phyloP scores from a whole-genome alignment of 2,888 invertebrate species.

The Selenia dentaria region DNA sequence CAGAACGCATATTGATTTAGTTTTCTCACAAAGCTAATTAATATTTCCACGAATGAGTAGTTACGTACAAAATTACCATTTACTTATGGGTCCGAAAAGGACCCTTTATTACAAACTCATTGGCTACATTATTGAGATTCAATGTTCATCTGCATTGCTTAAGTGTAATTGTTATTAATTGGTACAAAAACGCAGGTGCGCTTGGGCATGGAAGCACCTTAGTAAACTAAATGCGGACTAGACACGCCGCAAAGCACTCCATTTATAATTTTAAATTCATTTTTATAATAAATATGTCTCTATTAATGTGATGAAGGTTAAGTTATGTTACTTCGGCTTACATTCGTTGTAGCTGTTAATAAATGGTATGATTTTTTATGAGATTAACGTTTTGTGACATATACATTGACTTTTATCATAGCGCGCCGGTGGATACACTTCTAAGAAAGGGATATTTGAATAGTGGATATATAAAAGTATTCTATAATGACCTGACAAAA shows the following conservation, averaged over 20 bases:
- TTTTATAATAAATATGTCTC: conserved; percentile 5
- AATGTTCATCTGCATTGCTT: conserved; percentile 32
- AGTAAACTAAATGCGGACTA: conserved; percentile 6
- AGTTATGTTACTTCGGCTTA: neutral
- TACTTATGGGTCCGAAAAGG: conserved; percentile 24
- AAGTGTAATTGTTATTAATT: conserved; percentile 55
- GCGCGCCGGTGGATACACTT: too few species aligned
- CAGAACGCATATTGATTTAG: neutral
- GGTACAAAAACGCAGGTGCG: conserved; percentile 46
- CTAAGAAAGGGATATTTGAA: too few species aligned
- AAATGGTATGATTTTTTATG: too few species aligned
- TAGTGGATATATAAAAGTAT: too few species aligned
- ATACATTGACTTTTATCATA: too few species aligned
- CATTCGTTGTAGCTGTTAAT: neutral
- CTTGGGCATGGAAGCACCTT: conserved; percentile 5
- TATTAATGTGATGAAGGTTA: conserved; percentile 9
- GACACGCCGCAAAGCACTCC: conserved; percentile 2
- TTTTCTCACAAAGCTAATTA: too few species aligned
- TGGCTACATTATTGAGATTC: conserved; percentile 17
- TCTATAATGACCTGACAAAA: too few species aligned
- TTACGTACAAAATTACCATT: conserved; percentile 25
- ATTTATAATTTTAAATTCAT: conserved; percentile 1
- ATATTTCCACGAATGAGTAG: too few species aligned
- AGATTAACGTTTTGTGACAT: too few species aligned
- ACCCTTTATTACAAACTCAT: conserved; percentile 9